Evolutionary conservation across 2,113 vertebrate species (phyloP), one percentile per base, ranked within the genome.

Genomic region (Cettia cetti): DNA sequence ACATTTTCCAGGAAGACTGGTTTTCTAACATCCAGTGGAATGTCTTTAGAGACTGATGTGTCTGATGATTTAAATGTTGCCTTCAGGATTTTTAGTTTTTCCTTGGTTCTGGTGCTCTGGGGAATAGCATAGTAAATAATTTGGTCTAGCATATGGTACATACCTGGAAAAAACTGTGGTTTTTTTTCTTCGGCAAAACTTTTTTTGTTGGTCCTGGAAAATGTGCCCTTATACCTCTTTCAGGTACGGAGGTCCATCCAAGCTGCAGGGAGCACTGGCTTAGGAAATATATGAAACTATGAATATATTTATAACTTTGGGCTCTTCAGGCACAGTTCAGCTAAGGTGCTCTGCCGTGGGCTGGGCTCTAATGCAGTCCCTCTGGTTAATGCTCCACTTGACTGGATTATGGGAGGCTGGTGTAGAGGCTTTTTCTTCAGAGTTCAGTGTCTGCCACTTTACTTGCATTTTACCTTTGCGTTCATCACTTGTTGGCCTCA

Each of bases 171-270:
- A 90, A 75, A 20, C 0, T 8, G 8, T 18, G 5, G n/a, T n/a
- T 3, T 75, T 91, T 82, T 90, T 90, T 57, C 37, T 76, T 11
- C 77, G 50, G 28, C 16, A 66, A 75, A 76, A 31, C 6, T 14
- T 52, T 75, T 90, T 70, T 9, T 70, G 7, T 75, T 71, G 35
- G 20, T 30, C 37, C 45, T 78, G 47, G 22, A 40, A 74, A 89
- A 23, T 9, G 7, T 61, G 28, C 1, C 2, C 23, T 80, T 33
- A 9, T 66, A 44, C 11, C 4, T 59, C 56, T 74, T 72, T 50
- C 31, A 17, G 42, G 5, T 50, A 13, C 1, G 3, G 47, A 63
- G 14, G 10, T 42, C 30, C 66, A 21, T 78, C 31, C 0, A 1
- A 44, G 53, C 37, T 44, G 60, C 8, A 23, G 26, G 44, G 39